Percentiles rank a stretch among this genome's conserved stretches.
phyloP scores from a whole-genome alignment of 2,888 invertebrate species.

The Andrena chrysosceles region DNA sequence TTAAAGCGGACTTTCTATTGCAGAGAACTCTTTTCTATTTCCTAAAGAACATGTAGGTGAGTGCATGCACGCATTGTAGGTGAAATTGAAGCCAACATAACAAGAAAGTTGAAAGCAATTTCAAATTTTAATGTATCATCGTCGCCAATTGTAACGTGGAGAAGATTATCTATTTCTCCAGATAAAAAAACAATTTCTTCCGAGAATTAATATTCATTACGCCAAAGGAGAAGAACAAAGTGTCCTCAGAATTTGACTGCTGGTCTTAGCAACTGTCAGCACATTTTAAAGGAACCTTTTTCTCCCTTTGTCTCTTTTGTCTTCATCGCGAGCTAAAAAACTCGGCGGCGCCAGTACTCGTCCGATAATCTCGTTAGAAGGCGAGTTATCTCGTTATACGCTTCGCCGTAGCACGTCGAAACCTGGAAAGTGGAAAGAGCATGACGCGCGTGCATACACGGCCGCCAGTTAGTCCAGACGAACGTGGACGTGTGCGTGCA shows the following conservation, averaged over 20 bases:
- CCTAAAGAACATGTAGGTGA: too few relatives aligned
- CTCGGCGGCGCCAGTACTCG: neutral
- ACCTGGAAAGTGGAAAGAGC: slow-evolving; percentile 28
- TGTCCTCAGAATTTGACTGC: too few relatives aligned
- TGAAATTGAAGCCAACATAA: neutral
- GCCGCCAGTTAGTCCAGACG: neutral
- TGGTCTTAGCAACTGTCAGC: too few relatives aligned
- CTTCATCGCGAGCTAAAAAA: slow-evolving; percentile 7
- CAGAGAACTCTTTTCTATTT: too few relatives aligned
- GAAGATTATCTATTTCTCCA: too few relatives aligned
- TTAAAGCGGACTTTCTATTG: too few relatives aligned
- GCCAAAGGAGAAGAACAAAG: too few relatives aligned
- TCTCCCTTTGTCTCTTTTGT: neutral
- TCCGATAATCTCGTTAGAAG: slow-evolving; percentile 68
- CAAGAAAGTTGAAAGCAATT: neutral
- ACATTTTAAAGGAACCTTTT: neutral
- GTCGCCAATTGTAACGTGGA: too few relatives aligned
- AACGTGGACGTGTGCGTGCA: neutral
- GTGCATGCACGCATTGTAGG: too few relatives aligned
- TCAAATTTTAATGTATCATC: too few relatives aligned
- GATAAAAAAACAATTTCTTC: too few relatives aligned
- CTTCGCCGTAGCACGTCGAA: slow-evolving; percentile 42
- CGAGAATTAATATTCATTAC: too few relatives aligned
- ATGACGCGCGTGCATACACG: neutral
- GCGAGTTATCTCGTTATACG: slow-evolving; percentile 67